These are phyloP conservation scores for Mus spretus DNA, from an alignment of 2,797 vertebrate genomes.

Conservation along the genomic window DNA sequence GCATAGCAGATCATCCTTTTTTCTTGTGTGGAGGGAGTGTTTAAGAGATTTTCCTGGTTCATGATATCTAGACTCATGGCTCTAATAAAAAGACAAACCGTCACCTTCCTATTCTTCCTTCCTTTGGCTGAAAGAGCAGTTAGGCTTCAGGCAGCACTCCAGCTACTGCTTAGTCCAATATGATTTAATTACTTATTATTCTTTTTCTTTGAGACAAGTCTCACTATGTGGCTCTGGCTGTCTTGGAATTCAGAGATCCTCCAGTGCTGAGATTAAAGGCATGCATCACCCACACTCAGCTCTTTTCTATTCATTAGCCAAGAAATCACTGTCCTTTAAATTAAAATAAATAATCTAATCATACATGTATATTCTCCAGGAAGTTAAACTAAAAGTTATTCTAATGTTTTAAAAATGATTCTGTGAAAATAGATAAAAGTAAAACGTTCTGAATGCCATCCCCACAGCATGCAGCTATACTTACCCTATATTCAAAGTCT, in stretches of 20 bases:
- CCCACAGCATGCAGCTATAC: constrained; percentile 19
- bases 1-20: neutral
- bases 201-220: neutral
- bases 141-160: neutral
- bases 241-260: neutral
- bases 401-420: constrained; percentile 30
- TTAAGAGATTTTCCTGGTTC: neutral
- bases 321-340: constrained; percentile 9
- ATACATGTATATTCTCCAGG: neutral
- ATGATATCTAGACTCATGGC: constrained; percentile 43
- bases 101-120: neutral
- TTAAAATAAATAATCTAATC: neutral
- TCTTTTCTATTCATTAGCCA: neutral
- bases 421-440: neutral
- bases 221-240: neutral
- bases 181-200: no score
- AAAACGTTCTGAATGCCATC: neutral
- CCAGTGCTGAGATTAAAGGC: neutral
- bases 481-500: constrained; percentile 98
- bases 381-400: constrained; percentile 51
- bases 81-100: constrained; percentile 28
- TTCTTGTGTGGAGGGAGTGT: no score
- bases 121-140: neutral
- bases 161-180: neutral
- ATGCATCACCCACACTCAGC: neutral